A percentile compares a stretch with the other conserved stretches of the same genome.
Evolutionary conservation across 37 sponge, comb jelly and placozoan genomes (phyloP).

Genomic region (Oscarella lobularis): DNA sequence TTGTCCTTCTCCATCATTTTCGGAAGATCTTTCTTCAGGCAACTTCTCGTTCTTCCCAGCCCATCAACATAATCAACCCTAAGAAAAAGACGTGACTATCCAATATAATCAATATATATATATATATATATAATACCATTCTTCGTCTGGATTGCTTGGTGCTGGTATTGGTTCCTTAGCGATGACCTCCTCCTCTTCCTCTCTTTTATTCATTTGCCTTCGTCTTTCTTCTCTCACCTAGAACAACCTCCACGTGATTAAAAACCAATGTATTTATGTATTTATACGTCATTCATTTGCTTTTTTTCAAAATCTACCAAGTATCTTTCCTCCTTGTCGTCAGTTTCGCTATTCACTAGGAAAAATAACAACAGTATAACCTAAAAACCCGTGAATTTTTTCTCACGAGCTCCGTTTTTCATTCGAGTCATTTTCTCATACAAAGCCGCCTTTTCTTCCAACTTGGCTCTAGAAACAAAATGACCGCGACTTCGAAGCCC

Average conservation of each 20-base stretch:
- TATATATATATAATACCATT: too few relatives aligned
- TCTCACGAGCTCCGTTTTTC: too few relatives aligned
- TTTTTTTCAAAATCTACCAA: background rate
- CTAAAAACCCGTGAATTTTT: background rate
- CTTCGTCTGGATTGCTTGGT: background rate
- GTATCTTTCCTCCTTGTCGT: background rate
- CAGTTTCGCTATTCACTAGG: too few relatives aligned
- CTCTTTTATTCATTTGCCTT: too few relatives aligned
- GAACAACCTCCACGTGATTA: background rate
- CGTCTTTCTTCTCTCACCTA: background rate
- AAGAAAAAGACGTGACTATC: background rate
- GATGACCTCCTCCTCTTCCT: background rate
- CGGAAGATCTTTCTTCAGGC: slow-evolving; percentile 49
- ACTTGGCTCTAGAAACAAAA: background rate
- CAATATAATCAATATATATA: background rate
- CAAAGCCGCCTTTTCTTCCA: background rate
- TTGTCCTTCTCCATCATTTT: slow-evolving; percentile 23
- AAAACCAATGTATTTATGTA: background rate
- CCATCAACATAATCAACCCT: slow-evolving; percentile 77
- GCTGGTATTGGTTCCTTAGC: background rate
- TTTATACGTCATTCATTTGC: background rate
- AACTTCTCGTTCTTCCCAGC: slow-evolving; percentile 47
- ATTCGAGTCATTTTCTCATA: background rate
- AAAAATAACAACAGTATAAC: background rate
- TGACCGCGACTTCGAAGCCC: too few relatives aligned